phyloP scores from a whole-genome alignment of 2,797 vertebrate genomes.

The Phaenicophaeus curvirostris region DNA sequence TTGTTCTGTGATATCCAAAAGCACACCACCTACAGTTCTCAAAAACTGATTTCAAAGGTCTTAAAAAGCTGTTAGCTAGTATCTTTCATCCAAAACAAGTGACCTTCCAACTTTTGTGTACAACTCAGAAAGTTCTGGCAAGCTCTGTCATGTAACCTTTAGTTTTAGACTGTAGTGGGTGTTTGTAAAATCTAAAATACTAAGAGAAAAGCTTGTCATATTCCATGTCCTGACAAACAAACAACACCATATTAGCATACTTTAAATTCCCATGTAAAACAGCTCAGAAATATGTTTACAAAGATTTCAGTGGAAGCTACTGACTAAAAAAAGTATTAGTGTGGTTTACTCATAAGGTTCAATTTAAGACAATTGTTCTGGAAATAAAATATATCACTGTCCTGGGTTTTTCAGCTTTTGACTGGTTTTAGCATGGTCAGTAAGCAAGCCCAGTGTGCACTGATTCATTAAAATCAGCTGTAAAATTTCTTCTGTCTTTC shows the following conservation, averaged over 20 bases:
- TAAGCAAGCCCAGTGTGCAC: background rate
- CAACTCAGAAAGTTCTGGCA: background rate
- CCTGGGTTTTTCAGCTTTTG: background rate
- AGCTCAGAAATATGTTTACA: background rate
- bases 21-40: conserved; percentile 6
- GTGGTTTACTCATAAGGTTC: background rate
- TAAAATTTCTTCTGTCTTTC: background rate
- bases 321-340: background rate
- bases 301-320: background rate
- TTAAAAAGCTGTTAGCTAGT: background rate
- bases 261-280: background rate
- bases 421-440: background rate
- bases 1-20: conserved; percentile 18
- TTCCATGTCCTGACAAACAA: background rate
- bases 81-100: background rate
- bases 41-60: conserved; percentile 3
- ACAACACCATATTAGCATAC: background rate
- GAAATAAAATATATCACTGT: background rate
- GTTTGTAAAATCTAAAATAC: background rate
- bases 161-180: background rate
- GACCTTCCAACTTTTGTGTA: background rate
- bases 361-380: background rate
- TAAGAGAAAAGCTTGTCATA: background rate
- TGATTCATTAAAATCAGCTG: background rate
- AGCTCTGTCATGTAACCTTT: background rate